phyloP scores from a whole-genome alignment of 2,113 vertebrate species.

The Alouatta palliata region DNA sequence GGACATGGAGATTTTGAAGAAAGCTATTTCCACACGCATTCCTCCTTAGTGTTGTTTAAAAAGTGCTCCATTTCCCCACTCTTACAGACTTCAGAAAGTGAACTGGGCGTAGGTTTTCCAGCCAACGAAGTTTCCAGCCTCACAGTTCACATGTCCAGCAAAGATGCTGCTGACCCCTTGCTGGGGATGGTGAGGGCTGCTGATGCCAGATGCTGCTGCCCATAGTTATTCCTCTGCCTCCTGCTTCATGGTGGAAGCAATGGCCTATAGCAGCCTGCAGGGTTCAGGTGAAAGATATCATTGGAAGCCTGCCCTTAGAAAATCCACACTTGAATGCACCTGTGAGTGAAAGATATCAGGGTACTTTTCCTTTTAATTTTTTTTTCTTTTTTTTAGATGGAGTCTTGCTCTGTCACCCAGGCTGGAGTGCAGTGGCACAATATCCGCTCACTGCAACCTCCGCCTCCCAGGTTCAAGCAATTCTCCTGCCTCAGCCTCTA shows the following conservation, averaged over 20 bases:
- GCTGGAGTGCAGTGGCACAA: no score
- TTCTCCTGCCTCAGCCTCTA: no score
- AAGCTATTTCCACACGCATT: background rate
- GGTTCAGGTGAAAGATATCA: background rate
- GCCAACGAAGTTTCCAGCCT: background rate
- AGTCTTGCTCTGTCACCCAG: no score
- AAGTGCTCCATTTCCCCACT: background rate
- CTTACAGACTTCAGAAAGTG: background rate
- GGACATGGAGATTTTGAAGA: background rate
- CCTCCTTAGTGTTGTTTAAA: background rate
- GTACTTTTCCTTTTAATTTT: background rate
- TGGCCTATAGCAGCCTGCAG: background rate
- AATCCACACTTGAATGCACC: background rate
- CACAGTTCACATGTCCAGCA: background rate
- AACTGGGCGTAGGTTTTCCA: background rate
- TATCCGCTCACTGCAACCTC: no score
- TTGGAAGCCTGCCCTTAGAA: background rate
- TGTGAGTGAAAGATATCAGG: background rate
- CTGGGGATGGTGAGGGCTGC: fast-evolving
- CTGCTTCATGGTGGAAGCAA: background rate
- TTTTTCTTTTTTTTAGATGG: no score
- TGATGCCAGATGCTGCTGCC: background rate
- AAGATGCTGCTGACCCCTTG: background rate
- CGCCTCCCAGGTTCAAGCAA: no score
- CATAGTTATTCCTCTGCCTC: background rate